Conservation (phyloP, 1,140 invertebrate genomes). For the Oscheius sp. region DNA sequence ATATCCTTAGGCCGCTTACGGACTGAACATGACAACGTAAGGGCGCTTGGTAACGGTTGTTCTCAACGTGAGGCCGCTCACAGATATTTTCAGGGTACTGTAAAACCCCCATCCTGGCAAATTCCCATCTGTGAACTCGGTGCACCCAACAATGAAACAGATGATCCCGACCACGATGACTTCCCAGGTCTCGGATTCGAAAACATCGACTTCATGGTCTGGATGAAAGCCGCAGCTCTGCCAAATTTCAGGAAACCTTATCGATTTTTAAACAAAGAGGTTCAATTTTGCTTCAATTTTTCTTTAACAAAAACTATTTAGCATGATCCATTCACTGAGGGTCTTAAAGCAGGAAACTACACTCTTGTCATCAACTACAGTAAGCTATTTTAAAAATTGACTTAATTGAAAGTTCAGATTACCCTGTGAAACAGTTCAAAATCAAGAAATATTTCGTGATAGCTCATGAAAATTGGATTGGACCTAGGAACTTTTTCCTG, state of each 20-base stretch:
- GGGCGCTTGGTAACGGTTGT: too few species aligned
- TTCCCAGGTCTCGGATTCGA: slow-evolving; percentile 82
- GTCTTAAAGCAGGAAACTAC: slow-evolving; percentile 4
- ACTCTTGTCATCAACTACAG: slow-evolving; percentile 20
- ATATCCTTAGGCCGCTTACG: too few species aligned
- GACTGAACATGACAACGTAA: too few species aligned
- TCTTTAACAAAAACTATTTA: not conserved
- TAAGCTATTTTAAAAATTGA: not conserved
- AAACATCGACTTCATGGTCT: slow-evolving; percentile 94
- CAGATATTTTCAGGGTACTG: slow-evolving; percentile 47
- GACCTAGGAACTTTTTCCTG: slow-evolving; percentile 21
- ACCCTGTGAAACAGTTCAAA: not conserved
- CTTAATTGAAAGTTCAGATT: slow-evolving; percentile 3
- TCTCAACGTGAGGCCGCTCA: too few species aligned
- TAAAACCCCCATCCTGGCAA: slow-evolving; percentile 72
- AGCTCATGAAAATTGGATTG: slow-evolving; percentile 12
- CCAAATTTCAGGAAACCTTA: slow-evolving; percentile 92
- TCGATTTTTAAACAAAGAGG: slow-evolving; percentile 62
- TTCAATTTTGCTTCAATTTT: not conserved
- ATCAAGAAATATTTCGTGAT: slow-evolving; percentile 16
- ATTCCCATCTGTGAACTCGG: slow-evolving; percentile 77
- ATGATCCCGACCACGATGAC: slow-evolving; percentile 62
- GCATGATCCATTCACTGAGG: slow-evolving; percentile 17
- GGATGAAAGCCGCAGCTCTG: slow-evolving; percentile 93
- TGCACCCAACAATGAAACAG: slow-evolving; percentile 59